These are phyloP conservation scores for Lochmaea crataegi DNA, from an alignment of 2,888 invertebrate species.

Conservation along the genomic window DNA sequence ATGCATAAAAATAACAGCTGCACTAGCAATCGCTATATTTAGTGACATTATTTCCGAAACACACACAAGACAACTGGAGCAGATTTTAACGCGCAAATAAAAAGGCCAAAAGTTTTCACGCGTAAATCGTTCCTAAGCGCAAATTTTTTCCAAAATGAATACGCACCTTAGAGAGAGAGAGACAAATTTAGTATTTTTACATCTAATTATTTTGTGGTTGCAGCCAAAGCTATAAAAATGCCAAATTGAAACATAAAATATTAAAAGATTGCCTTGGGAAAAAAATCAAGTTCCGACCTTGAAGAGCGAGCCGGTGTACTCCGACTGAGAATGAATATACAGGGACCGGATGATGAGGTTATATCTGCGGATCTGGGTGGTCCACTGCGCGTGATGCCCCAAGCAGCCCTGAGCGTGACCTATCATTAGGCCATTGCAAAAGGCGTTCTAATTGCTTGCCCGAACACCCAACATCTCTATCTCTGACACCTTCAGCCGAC, in stretches of 20 bases:
- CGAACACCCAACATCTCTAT: conserved; percentile 63
- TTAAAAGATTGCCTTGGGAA: background rate
- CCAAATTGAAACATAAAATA: background rate
- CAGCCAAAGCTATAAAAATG: background rate
- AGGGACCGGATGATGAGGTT: conserved; percentile 52
- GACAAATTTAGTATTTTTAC: too few species aligned
- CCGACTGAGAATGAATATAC: conserved; percentile 43
- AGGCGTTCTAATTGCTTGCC: conserved; percentile 66
- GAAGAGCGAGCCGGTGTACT: conserved; percentile 32
- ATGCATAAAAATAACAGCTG: too few species aligned
- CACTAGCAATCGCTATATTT: too few species aligned
- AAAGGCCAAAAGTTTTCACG: too few species aligned
- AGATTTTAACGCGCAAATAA: too few species aligned
- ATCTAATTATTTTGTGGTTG: background rate
- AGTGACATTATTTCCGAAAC: too few species aligned
- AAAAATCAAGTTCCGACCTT: conserved; percentile 16
- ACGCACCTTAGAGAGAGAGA: too few species aligned
- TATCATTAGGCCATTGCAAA: conserved; percentile 67
- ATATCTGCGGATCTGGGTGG: conserved; percentile 58
- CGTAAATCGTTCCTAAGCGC: too few species aligned
- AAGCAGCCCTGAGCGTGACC: conserved; percentile 61
- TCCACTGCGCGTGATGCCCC: conserved; percentile 62
- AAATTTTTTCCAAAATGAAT: too few species aligned
- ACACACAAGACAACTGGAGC: too few species aligned
- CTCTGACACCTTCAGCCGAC: conserved; percentile 60